phyloP scores from a whole-genome alignment of 2,113 vertebrate species.

The Sinosuthora webbiana region DNA sequence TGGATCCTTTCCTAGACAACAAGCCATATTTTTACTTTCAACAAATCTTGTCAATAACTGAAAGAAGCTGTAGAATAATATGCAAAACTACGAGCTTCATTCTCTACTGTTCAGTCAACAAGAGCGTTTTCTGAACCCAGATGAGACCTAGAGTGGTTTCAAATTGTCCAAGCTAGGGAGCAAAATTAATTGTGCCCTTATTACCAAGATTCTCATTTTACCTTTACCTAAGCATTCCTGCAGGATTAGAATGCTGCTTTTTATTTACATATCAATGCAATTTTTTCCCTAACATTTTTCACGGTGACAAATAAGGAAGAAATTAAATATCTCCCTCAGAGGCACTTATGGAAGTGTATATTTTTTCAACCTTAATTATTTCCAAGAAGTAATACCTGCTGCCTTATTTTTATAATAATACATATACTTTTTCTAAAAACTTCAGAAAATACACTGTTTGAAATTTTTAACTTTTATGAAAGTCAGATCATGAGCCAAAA shows the following conservation, averaged over 20 bases:
- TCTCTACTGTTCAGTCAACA: constrained; percentile 13
- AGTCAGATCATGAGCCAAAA: not conserved
- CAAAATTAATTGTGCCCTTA: not conserved
- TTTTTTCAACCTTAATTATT: not conserved
- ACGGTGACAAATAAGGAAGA: not conserved
- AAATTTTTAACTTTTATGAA: not conserved
- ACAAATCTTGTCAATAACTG: not conserved
- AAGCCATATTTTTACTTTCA: not conserved
- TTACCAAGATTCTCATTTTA: not conserved
- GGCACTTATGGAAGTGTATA: rapidly evolving
- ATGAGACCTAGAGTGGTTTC: constrained; percentile 2
- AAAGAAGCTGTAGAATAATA: not conserved
- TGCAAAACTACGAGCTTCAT: not conserved
- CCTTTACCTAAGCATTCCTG: not conserved
- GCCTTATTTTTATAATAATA: not conserved
- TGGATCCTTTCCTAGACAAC: not conserved
- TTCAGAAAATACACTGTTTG: not conserved
- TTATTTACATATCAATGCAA: not conserved
- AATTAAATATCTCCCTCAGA: not conserved
- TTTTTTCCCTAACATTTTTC: not conserved
- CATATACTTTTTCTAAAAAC: not conserved
- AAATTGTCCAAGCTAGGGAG: not conserved
- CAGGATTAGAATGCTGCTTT: not conserved
- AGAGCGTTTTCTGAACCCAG: not conserved
- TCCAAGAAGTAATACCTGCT: not conserved